Percentiles rank a stretch among this genome's conserved stretches.
These are phyloP conservation scores for Ormyrus rosae DNA, from an alignment of 2,888 invertebrate species.

Conservation along the genomic window DNA sequence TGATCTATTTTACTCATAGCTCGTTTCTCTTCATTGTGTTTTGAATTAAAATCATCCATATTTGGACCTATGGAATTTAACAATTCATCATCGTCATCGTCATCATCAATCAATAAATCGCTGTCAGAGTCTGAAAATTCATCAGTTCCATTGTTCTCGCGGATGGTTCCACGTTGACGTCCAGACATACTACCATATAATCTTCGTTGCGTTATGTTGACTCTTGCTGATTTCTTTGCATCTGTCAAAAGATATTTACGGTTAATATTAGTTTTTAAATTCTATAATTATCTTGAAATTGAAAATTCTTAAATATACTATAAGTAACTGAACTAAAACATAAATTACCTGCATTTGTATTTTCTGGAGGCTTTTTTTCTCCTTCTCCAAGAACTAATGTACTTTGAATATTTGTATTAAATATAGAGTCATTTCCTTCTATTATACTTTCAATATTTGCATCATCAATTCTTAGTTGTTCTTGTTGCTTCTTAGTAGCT, in stretches of 20 bases:
- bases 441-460: slow-evolving; percentile 76
- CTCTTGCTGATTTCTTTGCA: slow-evolving; percentile 65
- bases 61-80: slow-evolving; percentile 68
- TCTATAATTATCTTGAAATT: slow-evolving; percentile 4
- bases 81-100: slow-evolving; percentile 78
- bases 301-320: slow-evolving; percentile 8
- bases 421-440: slow-evolving; percentile 74
- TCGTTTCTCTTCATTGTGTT: slow-evolving; percentile 68
- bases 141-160: slow-evolving; percentile 32
- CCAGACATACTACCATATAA: slow-evolving; percentile 80
- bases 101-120: slow-evolving; percentile 79
- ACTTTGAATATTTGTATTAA: slow-evolving; percentile 70
- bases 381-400: slow-evolving; percentile 64
- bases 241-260: slow-evolving; percentile 58
- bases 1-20: slow-evolving; percentile 71
- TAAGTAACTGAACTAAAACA: not conserved
- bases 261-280: not conserved
- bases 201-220: slow-evolving; percentile 73
- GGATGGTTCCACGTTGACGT: slow-evolving; percentile 69
- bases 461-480: slow-evolving; percentile 79
- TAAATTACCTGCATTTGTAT: slow-evolving; percentile 59
- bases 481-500: slow-evolving; percentile 78
- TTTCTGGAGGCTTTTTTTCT: slow-evolving; percentile 66
- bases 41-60: slow-evolving; percentile 65
- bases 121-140: slow-evolving; percentile 74